Conservation (phyloP, 2,113 vertebrate genomes). For the Lepisosteus oculatus region DNA sequence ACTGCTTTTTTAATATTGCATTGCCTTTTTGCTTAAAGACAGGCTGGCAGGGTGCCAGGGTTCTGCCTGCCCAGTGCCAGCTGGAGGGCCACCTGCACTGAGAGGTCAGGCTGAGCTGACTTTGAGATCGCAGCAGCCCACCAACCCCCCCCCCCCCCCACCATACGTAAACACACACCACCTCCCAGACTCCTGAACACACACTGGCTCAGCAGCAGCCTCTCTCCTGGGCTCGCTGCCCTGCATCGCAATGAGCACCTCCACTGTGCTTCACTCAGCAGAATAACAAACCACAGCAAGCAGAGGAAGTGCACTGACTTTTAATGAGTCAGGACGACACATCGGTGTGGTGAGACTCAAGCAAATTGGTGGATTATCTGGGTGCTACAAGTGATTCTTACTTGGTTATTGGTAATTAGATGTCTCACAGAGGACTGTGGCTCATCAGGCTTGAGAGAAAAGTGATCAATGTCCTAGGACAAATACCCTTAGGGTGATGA, state of each 20-base stretch:
- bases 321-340: neutral
- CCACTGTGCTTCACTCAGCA: neutral
- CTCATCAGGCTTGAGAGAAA: too few species aligned
- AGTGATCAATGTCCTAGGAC: too few species aligned
- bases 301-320: neutral
- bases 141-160: too few species aligned
- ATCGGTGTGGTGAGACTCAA: neutral
- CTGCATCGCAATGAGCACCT: slow-evolving; percentile 1
- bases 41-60: neutral
- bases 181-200: too few species aligned
- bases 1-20: too few species aligned
- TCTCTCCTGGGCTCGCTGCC: neutral
- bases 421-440: neutral
- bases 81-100: neutral
- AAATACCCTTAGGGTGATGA: too few species aligned
- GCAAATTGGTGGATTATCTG: neutral
- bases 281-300: neutral
- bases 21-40: too few species aligned
- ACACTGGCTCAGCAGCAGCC: neutral
- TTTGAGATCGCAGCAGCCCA: neutral
- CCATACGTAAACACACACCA: too few species aligned
- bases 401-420: neutral
- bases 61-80: neutral
- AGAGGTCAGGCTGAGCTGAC: neutral
- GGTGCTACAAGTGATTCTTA: neutral